A percentile compares a stretch with the other conserved stretches of the same genome.
These are phyloP conservation scores for Cephalopholis sonnerati DNA, from an alignment of 2,113 vertebrate species.

Conservation along the genomic window DNA sequence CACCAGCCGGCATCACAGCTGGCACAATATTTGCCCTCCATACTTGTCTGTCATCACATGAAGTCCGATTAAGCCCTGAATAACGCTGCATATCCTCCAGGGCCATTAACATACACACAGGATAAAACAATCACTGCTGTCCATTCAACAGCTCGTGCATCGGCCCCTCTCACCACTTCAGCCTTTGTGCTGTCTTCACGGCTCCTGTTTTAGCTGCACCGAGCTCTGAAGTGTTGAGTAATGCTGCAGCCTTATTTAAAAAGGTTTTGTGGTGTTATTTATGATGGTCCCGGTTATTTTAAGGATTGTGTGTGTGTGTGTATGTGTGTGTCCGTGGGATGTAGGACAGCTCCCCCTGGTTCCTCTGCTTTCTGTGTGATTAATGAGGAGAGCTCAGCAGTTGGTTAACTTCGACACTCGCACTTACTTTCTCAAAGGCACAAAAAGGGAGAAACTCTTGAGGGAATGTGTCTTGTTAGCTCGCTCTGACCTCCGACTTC, in stretches of 20 bases:
- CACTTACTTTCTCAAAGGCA: constrained; percentile 69
- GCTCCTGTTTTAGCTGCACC: constrained; percentile 30
- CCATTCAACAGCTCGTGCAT: constrained; percentile 12
- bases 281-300: constrained; percentile 73
- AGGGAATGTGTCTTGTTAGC: constrained; percentile 49
- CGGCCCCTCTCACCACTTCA: neutral
- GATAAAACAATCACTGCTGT: constrained; percentile 32
- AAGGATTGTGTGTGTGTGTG: constrained; percentile 40
- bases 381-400: constrained; percentile 74
- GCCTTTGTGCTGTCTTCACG: neutral
- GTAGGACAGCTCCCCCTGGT: constrained; percentile 80
- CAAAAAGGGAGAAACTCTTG: constrained; percentile 23
- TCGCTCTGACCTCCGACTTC: constrained; percentile 46
- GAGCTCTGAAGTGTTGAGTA: constrained; percentile 48
- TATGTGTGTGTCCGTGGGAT: constrained; percentile 59
- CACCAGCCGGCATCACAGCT: constrained; percentile 43
- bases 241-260: constrained; percentile 62
- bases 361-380: constrained; percentile 74
- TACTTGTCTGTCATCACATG: constrained; percentile 50
- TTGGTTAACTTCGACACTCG: constrained; percentile 56
- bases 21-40: constrained; percentile 43
- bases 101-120: constrained; percentile 31
- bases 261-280: constrained; percentile 64
- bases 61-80: constrained; percentile 51
- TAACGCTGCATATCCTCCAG: constrained; percentile 39